Evolutionary conservation across 2,888 invertebrate species (phyloP).

Genomic region (Brenthis daphne): DNA sequence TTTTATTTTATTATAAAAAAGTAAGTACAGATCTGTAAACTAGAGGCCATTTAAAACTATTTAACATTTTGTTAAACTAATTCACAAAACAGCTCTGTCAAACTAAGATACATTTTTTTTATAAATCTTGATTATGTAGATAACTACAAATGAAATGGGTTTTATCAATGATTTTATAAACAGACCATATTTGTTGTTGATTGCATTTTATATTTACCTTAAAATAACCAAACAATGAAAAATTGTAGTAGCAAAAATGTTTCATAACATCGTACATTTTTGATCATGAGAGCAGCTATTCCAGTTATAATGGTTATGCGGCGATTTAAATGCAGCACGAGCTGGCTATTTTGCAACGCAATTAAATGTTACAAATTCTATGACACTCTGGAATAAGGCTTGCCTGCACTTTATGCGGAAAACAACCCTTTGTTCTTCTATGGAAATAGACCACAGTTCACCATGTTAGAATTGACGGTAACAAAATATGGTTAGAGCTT

Average conservation of each 20-base stretch:
- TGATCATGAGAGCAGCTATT: conserved; percentile 30
- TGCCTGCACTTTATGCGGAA: conserved; percentile 44
- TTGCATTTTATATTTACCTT: not conserved
- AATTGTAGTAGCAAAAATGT: conserved; percentile 9
- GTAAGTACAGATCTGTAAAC: too few relatives aligned
- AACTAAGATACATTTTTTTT: too few relatives aligned
- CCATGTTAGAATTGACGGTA: conserved; percentile 23
- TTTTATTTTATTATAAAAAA: too few relatives aligned
- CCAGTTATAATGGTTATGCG: conserved; percentile 45
- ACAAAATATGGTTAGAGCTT: conserved; percentile 23
- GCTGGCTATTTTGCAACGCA: conserved; percentile 51
- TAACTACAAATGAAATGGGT: too few relatives aligned
- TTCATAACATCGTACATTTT: conserved; percentile 28
- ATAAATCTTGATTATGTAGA: too few relatives aligned
- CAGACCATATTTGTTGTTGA: too few relatives aligned
- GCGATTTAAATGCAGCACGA: conserved; percentile 57
- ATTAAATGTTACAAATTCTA: conserved; percentile 68
- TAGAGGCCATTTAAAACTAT: too few relatives aligned
- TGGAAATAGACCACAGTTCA: conserved; percentile 39
- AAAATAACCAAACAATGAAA: not conserved
- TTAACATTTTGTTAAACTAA: too few relatives aligned
- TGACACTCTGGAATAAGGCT: conserved; percentile 54
- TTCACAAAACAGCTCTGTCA: too few relatives aligned
- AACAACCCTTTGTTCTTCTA: conserved; percentile 38
- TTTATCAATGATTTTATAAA: too few relatives aligned